Conservation (phyloP, 2,888 invertebrate species). For the Monoplex corrugatus region DNA sequence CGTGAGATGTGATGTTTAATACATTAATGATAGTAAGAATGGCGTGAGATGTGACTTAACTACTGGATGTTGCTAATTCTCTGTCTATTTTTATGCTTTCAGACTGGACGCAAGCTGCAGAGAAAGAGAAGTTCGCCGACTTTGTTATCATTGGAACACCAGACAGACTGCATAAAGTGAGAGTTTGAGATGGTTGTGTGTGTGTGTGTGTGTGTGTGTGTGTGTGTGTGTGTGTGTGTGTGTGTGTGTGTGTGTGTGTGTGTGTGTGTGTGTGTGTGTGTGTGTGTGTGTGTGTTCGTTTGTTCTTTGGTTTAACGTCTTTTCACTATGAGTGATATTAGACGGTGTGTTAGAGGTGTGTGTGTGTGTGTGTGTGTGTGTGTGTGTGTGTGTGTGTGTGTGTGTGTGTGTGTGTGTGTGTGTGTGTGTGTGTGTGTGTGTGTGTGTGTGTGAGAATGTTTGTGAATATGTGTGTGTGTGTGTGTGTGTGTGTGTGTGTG, state of each 20-base stretch:
- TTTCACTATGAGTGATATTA: too few species aligned
- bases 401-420: background rate
- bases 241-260: too few species aligned
- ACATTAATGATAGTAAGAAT: background rate
- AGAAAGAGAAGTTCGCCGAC: constrained; percentile 79
- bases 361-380: background rate
- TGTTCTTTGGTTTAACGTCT: too few species aligned
- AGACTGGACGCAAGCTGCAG: constrained; percentile 76
- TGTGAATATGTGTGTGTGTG: too few species aligned
- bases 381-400: background rate
- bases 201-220: background rate
- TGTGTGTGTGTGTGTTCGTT: too few species aligned
- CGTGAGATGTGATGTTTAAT: background rate
- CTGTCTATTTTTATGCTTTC: constrained; percentile 33
- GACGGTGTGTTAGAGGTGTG: background rate
- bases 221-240: background rate
- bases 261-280: too few species aligned
- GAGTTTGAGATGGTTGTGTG: background rate
- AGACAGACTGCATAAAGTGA: constrained; percentile 79
- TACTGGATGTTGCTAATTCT: background rate
- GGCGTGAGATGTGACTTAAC: too few species aligned
- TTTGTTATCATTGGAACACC: constrained; percentile 80
- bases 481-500: too few species aligned
- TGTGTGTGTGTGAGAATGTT: background rate
- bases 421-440: background rate